Percentiles rank a stretch among this genome's conserved stretches.
phyloP scores from a whole-genome alignment of 2,888 invertebrate species.

The Callyntrura guangdongensis region DNA sequence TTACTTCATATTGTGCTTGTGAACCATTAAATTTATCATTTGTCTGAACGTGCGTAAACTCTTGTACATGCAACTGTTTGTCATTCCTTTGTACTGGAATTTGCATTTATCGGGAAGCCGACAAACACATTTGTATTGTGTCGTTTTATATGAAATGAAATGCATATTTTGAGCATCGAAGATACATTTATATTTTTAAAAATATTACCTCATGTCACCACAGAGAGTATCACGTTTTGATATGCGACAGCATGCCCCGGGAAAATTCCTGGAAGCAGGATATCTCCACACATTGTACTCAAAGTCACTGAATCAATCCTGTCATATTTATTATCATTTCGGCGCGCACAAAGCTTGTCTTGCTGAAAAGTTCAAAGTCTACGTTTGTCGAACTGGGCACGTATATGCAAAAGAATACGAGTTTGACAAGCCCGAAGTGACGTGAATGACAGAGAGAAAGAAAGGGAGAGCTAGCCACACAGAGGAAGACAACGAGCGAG shows the following conservation, averaged over 20 bases:
- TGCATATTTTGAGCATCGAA: background rate
- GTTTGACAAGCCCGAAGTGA: constrained; percentile 36
- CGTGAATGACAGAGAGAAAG: constrained; percentile 27
- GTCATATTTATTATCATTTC: constrained; percentile 26
- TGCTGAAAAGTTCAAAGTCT: constrained; percentile 28
- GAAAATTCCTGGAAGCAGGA: background rate
- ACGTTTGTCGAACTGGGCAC: background rate
- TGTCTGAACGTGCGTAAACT: too few species aligned
- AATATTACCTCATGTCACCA: background rate
- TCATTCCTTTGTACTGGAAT: background rate
- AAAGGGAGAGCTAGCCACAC: background rate
- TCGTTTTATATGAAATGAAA: background rate
- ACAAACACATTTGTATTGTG: too few species aligned
- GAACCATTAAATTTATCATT: too few species aligned
- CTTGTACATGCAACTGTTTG: background rate
- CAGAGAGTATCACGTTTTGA: background rate
- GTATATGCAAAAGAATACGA: constrained; percentile 35
- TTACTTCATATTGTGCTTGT: too few species aligned
- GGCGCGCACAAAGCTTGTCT: background rate
- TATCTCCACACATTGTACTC: constrained; percentile 10
- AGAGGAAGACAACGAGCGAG: constrained; percentile 24
- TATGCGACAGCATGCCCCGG: background rate
- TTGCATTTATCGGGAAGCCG: too few species aligned
- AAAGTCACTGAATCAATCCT: constrained; percentile 14
- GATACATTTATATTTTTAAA: background rate